Evolutionary conservation across 2,797 vertebrate species (phyloP).

Genomic region (Sylvilagus floridanus): DNA sequence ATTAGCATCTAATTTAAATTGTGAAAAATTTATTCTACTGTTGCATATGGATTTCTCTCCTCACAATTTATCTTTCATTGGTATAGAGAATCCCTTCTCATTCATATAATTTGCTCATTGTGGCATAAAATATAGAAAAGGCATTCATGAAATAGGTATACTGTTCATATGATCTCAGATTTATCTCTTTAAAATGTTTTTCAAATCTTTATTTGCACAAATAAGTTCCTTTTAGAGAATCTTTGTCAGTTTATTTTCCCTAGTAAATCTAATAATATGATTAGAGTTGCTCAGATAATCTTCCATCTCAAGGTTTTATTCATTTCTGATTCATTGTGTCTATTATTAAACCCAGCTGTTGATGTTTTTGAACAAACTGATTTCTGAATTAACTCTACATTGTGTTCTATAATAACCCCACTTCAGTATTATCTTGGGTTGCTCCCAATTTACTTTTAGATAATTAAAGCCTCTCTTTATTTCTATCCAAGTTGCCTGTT

Average conservation of each 20-base stretch:
- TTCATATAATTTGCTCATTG: slow-evolving; percentile 20
- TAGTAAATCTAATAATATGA: slow-evolving; percentile 87
- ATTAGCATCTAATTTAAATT: slow-evolving; percentile 57
- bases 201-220: slow-evolving; percentile 76
- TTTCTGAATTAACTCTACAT: slow-evolving; percentile 89
- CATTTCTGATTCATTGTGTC: slow-evolving; percentile 87
- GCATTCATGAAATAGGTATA: not conserved
- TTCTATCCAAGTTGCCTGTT: slow-evolving; percentile 86
- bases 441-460: slow-evolving; percentile 90
- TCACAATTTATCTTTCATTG: slow-evolving; percentile 26
- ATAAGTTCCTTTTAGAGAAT: slow-evolving; percentile 74
- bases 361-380: slow-evolving; percentile 89
- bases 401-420: slow-evolving; percentile 87
- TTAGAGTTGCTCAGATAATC: slow-evolving; percentile 86
- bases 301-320: slow-evolving; percentile 87
- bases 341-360: slow-evolving; percentile 90
- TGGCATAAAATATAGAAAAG: not conserved
- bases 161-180: not conserved
- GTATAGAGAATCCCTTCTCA: slow-evolving; percentile 10
- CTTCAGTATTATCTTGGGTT: slow-evolving; percentile 88
- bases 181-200: slow-evolving; percentile 29
- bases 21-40: not conserved
- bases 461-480: slow-evolving; percentile 91
- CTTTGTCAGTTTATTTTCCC: slow-evolving; percentile 71
- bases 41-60: not conserved